Conservation (phyloP, 2,797 vertebrate genomes). For the Pelobates cultripes region DNA sequence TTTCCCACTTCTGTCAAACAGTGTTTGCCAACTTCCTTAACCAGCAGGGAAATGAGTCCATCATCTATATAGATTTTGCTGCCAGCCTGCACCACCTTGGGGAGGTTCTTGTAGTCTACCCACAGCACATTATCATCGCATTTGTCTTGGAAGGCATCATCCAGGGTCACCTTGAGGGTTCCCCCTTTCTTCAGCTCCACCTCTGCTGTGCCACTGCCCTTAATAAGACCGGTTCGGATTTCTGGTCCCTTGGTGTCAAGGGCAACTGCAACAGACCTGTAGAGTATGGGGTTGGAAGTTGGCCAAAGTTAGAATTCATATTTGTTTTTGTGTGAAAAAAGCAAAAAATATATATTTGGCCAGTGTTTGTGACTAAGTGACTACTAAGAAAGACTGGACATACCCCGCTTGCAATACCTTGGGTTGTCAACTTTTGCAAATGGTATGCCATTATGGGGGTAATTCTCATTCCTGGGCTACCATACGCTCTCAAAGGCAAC, state of each 20-base stretch:
- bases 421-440: no score
- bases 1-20: constrained; percentile 90
- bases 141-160: constrained; percentile 85
- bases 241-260: constrained; percentile 98
- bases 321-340: no score
- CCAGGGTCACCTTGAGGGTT: constrained; percentile 86
- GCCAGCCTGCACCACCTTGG: constrained; percentile 86
- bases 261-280: constrained; percentile 92
- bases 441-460: no score
- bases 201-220: constrained; percentile 93
- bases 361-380: no score
- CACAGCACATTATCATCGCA: constrained; percentile 87
- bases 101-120: constrained; percentile 97
- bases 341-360: no score
- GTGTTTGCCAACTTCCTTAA: no score
- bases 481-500: no score
- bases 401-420: no score
- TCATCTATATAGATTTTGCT: constrained; percentile 96
- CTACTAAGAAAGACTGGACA: no score
- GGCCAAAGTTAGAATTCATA: no score
- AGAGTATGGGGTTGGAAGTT: constrained; percentile 82
- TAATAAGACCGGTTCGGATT: constrained; percentile 97
- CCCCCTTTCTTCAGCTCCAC: constrained; percentile 92
- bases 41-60: constrained; percentile 91
- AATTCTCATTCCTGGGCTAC: no score